Evolutionary conservation across 1,140 invertebrate genomes (phyloP), one percentile per base, ranked within the genome.

Genomic region (Meloidogyne chitwoodi): DNA sequence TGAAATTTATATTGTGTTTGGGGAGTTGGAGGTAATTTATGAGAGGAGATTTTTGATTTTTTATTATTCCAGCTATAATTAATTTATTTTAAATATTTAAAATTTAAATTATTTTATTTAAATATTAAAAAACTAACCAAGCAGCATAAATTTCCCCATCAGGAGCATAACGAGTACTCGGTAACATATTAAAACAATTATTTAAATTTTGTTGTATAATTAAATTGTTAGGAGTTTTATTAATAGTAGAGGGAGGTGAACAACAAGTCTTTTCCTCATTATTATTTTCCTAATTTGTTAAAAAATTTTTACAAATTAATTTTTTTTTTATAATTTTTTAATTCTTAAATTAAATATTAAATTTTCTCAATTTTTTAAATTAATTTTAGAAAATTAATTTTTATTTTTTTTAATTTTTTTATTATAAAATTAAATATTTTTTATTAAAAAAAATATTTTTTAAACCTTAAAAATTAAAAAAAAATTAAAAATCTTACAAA

Each of bases 171-270:
- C 34, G 80, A 29, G 78, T 79, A 34, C 64, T 76, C 5, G 76
- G 68, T 41, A 79, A 31, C n/a, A 79, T 82, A 8, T 78, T 48
- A 48, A 68, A 69, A 34, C 78, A 41, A 11, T 77, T 29, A 62
- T 76, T 66, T n/a, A 41, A 44, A n/a, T 64, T 29, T 6, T 77
- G 44, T 8, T 44, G 61, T 22, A 16, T 22, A 34, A 44, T 66
- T 66, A 29, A 34, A 24, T 72, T n/a, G 11, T 48, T 27, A 12
- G 8, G 24, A 14, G 34, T 11, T 5, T 26, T 27, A 64, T 5
- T 48, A 5, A 83, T 71, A 27, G 62, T 44, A 38, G 78, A 78
- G 31, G 64, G 31, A 41, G 80, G 77, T 3, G 81, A 81, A 44
- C 0, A 8, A 80, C 65, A 71, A 77, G 29, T 41, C 81, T 67